Evolutionary conservation across 2,888 invertebrate genomes (phyloP), one percentile per base, ranked within the genome.

Genomic region (Tiliacea aurago): DNA sequence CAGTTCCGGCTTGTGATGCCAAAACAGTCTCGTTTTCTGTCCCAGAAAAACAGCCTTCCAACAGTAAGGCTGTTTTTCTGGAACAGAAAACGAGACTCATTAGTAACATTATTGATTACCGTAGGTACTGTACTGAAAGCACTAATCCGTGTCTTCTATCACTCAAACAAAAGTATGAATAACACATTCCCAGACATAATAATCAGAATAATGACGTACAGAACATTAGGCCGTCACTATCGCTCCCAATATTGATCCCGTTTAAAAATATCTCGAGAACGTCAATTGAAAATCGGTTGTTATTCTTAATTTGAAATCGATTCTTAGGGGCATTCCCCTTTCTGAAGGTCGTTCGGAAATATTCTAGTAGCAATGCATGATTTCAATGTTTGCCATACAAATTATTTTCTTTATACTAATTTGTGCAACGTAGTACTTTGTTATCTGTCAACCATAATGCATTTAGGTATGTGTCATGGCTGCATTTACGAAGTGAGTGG

Each of bases 301-400:
- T 58, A 65, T 77, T 78, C 70, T 70, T 64, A 67, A 73, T 77
- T 78, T 66, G 45, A 71, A 80, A 81, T 83, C 70, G 62, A 81
- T 84, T 84, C 72, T 76, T 51, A 76, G 75, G 87, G 71, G 79
- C 89, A 80, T 76, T 85, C 88, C 67, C 87, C 86, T 78, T 68
- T 33, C 37, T 43, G 72, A 84, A 90, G 88, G 87, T 86, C 85
- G 76, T 61, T 67, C n/a, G 53, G 51, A 59, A 58, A 74, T 69
- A 66, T 66, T 55, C 49, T 58, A 76, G 37, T 41, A 28, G 56
- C 33, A 43, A 41, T 33, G 23, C 56, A 63, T 64, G 58, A 70
- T 33, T 67, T 62, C n/a, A 74, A 63, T 69, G 73, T 73, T 73
- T 83, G 51, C 53, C 33, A 11, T 33, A 74, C 47, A 58, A 63